Conservation (phyloP, 2,797 vertebrate genomes). For the Epinephelus malabaricus region DNA sequence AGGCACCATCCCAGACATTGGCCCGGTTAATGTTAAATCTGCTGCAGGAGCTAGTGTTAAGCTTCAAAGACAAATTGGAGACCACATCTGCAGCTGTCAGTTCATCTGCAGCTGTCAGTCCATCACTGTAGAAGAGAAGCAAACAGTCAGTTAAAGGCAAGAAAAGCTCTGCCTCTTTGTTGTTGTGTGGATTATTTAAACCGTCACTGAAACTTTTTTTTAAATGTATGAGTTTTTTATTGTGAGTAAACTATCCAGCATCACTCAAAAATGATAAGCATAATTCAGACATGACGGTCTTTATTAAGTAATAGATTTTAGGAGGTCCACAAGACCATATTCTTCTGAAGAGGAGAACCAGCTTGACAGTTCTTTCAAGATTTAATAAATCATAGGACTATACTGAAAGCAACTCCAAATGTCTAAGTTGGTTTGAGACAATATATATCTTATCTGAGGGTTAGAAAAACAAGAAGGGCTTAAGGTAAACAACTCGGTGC, state of each 20-base stretch:
- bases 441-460: not conserved
- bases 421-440: not conserved
- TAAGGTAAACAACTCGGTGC: not conserved
- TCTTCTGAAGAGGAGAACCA: not conserved
- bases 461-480: not conserved
- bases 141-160: not conserved
- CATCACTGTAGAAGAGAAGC: not conserved
- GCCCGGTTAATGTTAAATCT: slow-evolving; percentile 1
- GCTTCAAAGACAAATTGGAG: not conserved
- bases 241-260: not conserved
- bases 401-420: not conserved
- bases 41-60: not conserved
- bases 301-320: not conserved
- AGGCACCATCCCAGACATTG: not conserved
- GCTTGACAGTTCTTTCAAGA: not conserved
- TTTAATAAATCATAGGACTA: not conserved
- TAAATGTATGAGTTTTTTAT: not conserved
- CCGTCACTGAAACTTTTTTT: not conserved
- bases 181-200: not conserved
- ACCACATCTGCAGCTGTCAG: not conserved
- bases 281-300: not conserved
- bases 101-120: not conserved
- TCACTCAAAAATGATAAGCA: not conserved
- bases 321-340: not conserved
- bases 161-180: not conserved